Percentiles rank a stretch among this genome's conserved stretches.
phyloP scores from a whole-genome alignment of 2,797 vertebrate genomes.

The Crypturellus tataupa region DNA sequence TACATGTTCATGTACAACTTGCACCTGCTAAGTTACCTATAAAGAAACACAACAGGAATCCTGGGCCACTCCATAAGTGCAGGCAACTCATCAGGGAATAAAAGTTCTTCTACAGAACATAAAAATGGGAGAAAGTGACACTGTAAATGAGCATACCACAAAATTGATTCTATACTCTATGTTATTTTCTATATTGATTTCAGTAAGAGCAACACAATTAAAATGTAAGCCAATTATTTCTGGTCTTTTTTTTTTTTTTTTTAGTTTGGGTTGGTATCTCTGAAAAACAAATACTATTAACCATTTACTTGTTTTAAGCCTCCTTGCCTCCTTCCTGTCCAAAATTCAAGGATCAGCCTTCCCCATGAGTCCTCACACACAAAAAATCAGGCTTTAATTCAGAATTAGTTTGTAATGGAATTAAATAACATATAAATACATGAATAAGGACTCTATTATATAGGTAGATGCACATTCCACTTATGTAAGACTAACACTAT shows the following conservation, averaged over 20 bases:
- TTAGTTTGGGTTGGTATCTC: not conserved
- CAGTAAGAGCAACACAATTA: not conserved
- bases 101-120: not conserved
- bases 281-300: not conserved
- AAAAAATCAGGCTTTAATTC: too few species aligned
- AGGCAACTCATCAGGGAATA: too few species aligned
- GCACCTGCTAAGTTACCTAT: not conserved
- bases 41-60: not conserved
- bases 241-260: not conserved
- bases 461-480: not conserved
- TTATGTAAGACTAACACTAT: slow-evolving; percentile 40
- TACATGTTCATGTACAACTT: too few species aligned
- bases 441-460: slow-evolving; percentile 54
- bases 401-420: not conserved
- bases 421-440: not conserved
- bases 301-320: not conserved
- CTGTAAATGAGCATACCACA: not conserved
- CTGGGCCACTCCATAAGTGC: too few species aligned
- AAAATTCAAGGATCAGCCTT: not conserved
- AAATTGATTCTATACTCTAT: not conserved
- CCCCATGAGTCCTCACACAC: too few species aligned
- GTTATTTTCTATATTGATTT: not conserved
- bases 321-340: not conserved
- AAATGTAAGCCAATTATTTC: not conserved
- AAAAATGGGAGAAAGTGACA: not conserved